These are phyloP conservation scores for Gallirallus australis DNA, from an alignment of 2,797 vertebrate genomes.

Conservation along the genomic window DNA sequence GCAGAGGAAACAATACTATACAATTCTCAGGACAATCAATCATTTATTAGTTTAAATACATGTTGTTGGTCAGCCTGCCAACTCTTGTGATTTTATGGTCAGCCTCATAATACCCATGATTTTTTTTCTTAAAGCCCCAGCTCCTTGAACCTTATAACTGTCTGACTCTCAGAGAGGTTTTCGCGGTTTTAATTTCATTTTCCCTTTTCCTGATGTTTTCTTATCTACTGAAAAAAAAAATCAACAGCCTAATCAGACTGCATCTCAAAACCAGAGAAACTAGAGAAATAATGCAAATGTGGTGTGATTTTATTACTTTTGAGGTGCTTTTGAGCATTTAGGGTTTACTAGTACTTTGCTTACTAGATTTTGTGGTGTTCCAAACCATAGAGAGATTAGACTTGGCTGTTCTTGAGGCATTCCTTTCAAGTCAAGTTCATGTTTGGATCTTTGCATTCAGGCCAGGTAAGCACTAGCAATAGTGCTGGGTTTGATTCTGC, in stretches of 20 bases:
- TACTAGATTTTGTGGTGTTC: neutral
- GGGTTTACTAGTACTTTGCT: neutral
- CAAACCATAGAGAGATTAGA: neutral
- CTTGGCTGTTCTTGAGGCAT: neutral
- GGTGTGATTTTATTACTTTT: neutral
- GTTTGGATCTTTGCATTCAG: neutral
- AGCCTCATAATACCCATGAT: conserved; percentile 18
- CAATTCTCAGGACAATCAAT: conserved; percentile 69
- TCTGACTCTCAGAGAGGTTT: neutral
- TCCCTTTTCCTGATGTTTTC: neutral
- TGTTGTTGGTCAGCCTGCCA: conserved; percentile 40
- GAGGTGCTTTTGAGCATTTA: neutral
- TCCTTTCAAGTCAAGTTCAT: neutral
- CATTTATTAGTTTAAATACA: conserved; percentile 58
- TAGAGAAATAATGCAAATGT: neutral
- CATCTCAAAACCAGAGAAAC: neutral
- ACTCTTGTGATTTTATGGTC: conserved; percentile 23
- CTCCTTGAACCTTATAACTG: neutral
- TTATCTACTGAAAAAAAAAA: neutral
- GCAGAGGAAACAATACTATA: conserved; percentile 68
- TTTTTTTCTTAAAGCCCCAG: conserved; percentile 41
- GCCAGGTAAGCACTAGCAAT: neutral
- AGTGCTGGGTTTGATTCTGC: neutral
- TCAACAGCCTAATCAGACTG: neutral
- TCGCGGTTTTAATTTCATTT: neutral